Evolutionary conservation across 2,888 invertebrate species (phyloP).

Genomic region (Scotopteryx bipunctaria): DNA sequence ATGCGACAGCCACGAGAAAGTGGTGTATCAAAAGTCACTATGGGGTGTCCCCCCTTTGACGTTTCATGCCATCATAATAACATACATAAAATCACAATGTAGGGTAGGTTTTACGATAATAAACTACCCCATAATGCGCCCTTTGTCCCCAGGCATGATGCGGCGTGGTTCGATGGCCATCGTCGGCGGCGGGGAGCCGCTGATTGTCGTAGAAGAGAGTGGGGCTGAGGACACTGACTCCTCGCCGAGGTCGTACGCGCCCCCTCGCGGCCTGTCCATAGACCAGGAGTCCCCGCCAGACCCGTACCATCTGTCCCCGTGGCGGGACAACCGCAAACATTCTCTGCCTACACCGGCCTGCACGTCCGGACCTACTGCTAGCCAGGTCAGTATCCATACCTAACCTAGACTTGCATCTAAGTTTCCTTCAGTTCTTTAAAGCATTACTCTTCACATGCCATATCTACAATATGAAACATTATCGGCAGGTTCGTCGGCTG

Average conservation of each 20-base stretch:
- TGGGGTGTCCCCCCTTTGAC: neutral
- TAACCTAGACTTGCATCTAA: too few relatives aligned
- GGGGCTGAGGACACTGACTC: conserved; percentile 87
- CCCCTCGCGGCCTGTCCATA: conserved; percentile 84
- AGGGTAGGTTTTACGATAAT: too few relatives aligned
- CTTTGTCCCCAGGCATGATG: conserved; percentile 73
- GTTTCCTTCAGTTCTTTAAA: too few relatives aligned
- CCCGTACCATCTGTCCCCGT: conserved; percentile 92
- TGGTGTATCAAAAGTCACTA: neutral
- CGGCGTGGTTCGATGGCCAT: conserved; percentile 87
- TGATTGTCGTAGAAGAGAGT: conserved; percentile 93
- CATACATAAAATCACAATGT: too few relatives aligned
- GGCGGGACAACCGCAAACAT: conserved; percentile 91
- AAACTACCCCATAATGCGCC: neutral
- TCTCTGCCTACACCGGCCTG: conserved; percentile 93
- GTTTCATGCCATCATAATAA: neutral
- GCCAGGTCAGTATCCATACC: conserved; percentile 88
- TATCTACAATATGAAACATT: neutral
- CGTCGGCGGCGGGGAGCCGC: conserved; percentile 86
- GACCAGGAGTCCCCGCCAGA: conserved; percentile 91
- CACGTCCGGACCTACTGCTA: conserved; percentile 93
- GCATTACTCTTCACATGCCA: too few relatives aligned
- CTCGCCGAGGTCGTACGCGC: conserved; percentile 76
- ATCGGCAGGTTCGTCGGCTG: conserved; percentile 86
- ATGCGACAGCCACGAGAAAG: neutral